Evolutionary conservation across 2,888 invertebrate species (phyloP), one percentile per base, ranked within the genome.

Genomic region (Meta bourneti): DNA sequence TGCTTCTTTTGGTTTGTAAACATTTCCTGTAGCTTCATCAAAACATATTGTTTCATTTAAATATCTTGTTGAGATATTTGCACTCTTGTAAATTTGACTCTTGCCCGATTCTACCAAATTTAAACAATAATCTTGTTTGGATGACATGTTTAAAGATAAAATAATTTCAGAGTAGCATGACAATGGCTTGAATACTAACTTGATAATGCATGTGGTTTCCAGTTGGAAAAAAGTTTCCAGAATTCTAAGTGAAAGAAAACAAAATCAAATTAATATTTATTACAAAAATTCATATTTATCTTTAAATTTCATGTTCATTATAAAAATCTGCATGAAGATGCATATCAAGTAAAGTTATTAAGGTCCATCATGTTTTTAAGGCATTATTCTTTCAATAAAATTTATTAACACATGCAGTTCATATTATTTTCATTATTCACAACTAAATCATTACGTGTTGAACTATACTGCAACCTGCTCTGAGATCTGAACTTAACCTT

Each of bases 231-330:
- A 54, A 11, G 78, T 84, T 70, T 80, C 34, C 52, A 90, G 72
- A 83, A 90, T 70, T 20, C 89, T 90, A 7, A 83, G 84, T 34
- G 8, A 71, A 13, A 78, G 52, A 81, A 34, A n/a, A 79, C 9
- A 20, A 81, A 54, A 69, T 51, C 0, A 20, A 49, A 49, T 77
- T 54, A 1, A 11, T 61, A 61, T 54, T 16, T 34, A 16, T 6
- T n/a, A 80, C 16, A n/a, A 8, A 80, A 11, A 80, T 54, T 16
- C n/a, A 16, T 52, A 48, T 54, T 9, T 80, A 13, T 52, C 9
- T 9, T n/a, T 20, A 48, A 49, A 77, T n/a, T 11, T 13, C 20
- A 48, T 49, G 51, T n/a, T 49, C n/a, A 16, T 5, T 52, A 7
- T 6, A 48, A 77, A n/a, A 77, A 77, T 11, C 52, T n/a, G 5